Percentiles rank a stretch among this genome's conserved stretches.
These are phyloP conservation scores for Cataglyphis albicans DNA, from an alignment of 2,888 invertebrate genomes.

Conservation along the genomic window DNA sequence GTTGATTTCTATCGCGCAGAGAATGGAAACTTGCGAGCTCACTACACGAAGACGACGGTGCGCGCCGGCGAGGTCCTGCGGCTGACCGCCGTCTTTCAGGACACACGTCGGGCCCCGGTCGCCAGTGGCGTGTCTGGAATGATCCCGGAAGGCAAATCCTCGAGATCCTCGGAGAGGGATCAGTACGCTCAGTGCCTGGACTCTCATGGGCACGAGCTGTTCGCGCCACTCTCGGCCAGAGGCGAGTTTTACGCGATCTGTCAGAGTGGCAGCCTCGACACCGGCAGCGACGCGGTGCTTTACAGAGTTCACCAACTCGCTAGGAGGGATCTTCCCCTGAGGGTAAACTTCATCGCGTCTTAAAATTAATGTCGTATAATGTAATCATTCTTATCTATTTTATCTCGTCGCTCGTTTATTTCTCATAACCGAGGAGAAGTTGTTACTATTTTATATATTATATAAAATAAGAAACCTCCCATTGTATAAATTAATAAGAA, in stretches of 20 bases:
- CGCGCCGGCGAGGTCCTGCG: conserved; percentile 87
- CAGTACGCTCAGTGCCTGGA: conserved; percentile 87
- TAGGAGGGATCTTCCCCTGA: conserved; percentile 86
- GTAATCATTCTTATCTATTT: neutral
- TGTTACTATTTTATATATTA: neutral
- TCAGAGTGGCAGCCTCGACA: conserved; percentile 85
- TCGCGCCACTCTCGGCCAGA: conserved; percentile 86
- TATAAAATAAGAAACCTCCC: neutral
- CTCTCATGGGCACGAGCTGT: conserved; percentile 85
- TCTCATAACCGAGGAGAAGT: neutral
- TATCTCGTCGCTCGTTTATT: neutral
- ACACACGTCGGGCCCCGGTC: conserved; percentile 84
- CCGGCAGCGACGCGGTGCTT: conserved; percentile 85
- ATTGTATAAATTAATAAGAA: neutral
- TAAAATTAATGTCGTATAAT: conserved; percentile 11
- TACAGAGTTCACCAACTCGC: conserved; percentile 87
- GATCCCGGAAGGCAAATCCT: conserved; percentile 83
- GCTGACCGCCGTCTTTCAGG: conserved; percentile 87
- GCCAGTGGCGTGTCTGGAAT: conserved; percentile 81
- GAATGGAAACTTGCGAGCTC: conserved; percentile 83
- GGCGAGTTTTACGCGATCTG: conserved; percentile 87
- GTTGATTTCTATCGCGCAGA: conserved; percentile 74
- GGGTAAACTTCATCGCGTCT: conserved; percentile 73
- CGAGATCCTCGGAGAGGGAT: conserved; percentile 84
- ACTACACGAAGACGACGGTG: conserved; percentile 86